These are phyloP conservation scores for Cetonia aurata DNA, from an alignment of 2,888 invertebrate genomes.

Conservation along the genomic window DNA sequence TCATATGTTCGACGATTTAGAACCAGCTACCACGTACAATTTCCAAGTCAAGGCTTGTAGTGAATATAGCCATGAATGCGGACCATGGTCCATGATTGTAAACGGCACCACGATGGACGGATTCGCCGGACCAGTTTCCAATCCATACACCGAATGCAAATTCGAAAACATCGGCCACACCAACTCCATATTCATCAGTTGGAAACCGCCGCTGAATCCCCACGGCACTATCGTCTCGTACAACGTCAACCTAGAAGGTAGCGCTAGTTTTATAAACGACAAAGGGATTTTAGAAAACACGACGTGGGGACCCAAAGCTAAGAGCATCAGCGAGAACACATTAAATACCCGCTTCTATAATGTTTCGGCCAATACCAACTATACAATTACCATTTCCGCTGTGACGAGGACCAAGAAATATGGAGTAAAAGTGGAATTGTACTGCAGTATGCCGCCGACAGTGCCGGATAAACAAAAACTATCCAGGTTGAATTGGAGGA, in stretches of 20 bases:
- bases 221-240: conserved; percentile 87
- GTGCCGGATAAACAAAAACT: conserved; percentile 76
- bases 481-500: conserved; percentile 73
- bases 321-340: conserved; percentile 69
- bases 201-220: conserved; percentile 80
- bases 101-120: conserved; percentile 89
- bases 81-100: conserved; percentile 81
- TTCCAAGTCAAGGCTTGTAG: conserved; percentile 88
- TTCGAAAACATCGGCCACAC: conserved; percentile 72
- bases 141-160: conserved; percentile 76
- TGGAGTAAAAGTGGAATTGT: conserved; percentile 74
- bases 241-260: conserved; percentile 74
- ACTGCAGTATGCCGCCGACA: conserved; percentile 80
- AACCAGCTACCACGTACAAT: conserved; percentile 83
- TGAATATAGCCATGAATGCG: conserved; percentile 81
- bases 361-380: conserved; percentile 86
- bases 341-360: conserved; percentile 74
- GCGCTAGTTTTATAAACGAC: conserved; percentile 70
- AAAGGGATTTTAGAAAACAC: conserved; percentile 68
- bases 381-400: conserved; percentile 82
- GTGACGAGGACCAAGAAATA: conserved; percentile 82
- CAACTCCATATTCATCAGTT: conserved; percentile 77
- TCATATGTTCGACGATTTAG: conserved; percentile 83
- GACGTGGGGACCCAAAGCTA: conserved; percentile 73
- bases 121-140: conserved; percentile 79